Percentiles rank a stretch among this genome's conserved stretches.
Conservation (phyloP, 2,113 vertebrate genomes). For the Casuarius casuarius region DNA sequence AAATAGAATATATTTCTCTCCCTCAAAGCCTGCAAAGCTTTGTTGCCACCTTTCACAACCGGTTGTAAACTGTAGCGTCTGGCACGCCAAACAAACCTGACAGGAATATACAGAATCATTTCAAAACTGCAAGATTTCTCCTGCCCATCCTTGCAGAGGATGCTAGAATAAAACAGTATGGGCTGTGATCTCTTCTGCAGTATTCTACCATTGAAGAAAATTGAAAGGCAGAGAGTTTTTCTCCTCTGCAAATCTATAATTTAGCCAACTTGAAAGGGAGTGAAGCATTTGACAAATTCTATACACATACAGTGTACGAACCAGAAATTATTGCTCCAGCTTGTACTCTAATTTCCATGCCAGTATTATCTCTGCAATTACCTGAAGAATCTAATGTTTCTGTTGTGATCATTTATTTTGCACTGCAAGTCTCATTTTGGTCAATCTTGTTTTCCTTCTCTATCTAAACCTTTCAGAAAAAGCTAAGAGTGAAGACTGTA, state of each 20-base stretch:
- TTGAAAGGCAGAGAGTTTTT: not conserved
- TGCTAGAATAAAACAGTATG: not conserved
- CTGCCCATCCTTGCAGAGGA: not conserved
- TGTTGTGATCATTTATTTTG: not conserved
- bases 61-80: not conserved
- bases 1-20: not conserved
- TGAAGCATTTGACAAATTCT: not conserved
- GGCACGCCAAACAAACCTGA: not conserved
- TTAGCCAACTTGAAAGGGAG: not conserved
- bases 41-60: not conserved
- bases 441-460: not conserved
- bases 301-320: not conserved
- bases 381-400: not conserved
- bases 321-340: not conserved
- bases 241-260: not conserved
- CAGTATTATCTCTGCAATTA: not conserved
- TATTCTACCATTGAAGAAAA: not conserved
- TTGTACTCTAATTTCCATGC: not conserved
- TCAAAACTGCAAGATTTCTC: not conserved
- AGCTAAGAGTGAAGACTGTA: not conserved
- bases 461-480: slow-evolving; percentile 31
- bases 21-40: not conserved
- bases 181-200: not conserved
- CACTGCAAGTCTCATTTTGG: not conserved
- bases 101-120: rapidly evolving